Base-by-base conservation (phyloP, 2,888 invertebrate species). In the Anoncus sp. region DNA sequence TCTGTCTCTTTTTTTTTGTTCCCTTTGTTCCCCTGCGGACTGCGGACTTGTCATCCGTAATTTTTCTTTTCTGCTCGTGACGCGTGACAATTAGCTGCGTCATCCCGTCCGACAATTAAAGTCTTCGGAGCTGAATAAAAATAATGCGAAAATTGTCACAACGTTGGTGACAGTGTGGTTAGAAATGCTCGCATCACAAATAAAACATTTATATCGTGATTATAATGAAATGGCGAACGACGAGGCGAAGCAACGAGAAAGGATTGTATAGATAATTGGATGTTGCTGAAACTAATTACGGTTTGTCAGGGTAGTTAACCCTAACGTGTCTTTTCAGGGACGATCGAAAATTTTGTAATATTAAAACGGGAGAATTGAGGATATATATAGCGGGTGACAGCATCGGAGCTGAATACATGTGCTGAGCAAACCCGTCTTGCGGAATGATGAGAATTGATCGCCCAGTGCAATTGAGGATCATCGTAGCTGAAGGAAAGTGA, bases 251-350 rank as follows among this genome's bases (percentile, higher is more conserved):
- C 5, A 31, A 16, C 16, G 20, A 24, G 49, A n/a, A 31, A n/a
- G n/a, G 22, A n/a, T 22, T 14, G 49, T 40, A 7, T 12, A 27
- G 20, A 45, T 53, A 40, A 43, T 18, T 18, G 27, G 38, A 70
- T 20, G 45, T 35, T 63, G 24, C 35, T 20, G 14, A 24, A 24
- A 24, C 47, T 69, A 75, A 75, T 67, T 35, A 53, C 51, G 62
- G 45, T 59, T 7, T 12, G 62, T 75, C 53, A 47, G n/a, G 71
- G 35, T 18, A 18, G 43, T 67, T 18, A 60, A 59, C 69, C 43
- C 3, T 35, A 35, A 63, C 49, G 20, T 16, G 18, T 12, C 18
- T 10, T 51, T 51, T 45, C 43, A 7, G 35, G 53, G 27, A 20
- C 51, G 59, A 47, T 35, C 9, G 53, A 24, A 67, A 67, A 62